Base-by-base conservation (phyloP, 37 sponge, comb jelly and placozoan species). In the Beroe ovata region DNA sequence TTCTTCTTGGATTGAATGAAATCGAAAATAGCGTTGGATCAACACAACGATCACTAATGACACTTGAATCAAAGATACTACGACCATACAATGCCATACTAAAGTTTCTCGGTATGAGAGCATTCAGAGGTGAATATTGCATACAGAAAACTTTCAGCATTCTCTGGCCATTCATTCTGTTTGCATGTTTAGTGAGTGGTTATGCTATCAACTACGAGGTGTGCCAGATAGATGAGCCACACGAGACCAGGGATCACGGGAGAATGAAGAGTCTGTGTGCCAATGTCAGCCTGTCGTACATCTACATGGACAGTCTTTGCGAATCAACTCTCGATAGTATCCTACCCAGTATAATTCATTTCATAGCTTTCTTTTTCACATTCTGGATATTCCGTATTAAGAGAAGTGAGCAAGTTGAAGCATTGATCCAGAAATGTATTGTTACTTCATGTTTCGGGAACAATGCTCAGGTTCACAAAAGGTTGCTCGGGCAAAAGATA, bases 321-420 rank as follows among this genome's bases (percentile, higher is more conserved):
- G 84, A 77, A 39, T 42, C 42, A 19, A 77, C 84, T 36, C 38
- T 77, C 6, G 84, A 77, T 54, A 77, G 84, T 40, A 36, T 77
- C 6, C 23, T 77, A 0, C 84, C 84, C 26, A 42, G 54, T 42
- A 54, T 36, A 6, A 39, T 77, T 16, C 84, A 77, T 23, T 77
- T 77, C 47, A 40, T 77, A 21, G 84, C 84, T 42, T 77, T 77
- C 33, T 37, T 36, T 23, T 39, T 77, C 3, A 77, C 84, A 25
- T 77, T 77, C 84, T 77, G 84, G 84, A 77, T 42, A 39, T 77
- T 77, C 41, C 39, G 84, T 21, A 42, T 77, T 28, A 77, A 77
- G 28, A 33, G 84, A 4, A 77, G 84, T 42, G 84, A 77, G 47
- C 84, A 77, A 40, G 84, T 77, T 11, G 84, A 77, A 40, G 84